These are phyloP conservation scores for Bombus difficillimus DNA, from an alignment of 1,140 invertebrate species.

Conservation along the genomic window DNA sequence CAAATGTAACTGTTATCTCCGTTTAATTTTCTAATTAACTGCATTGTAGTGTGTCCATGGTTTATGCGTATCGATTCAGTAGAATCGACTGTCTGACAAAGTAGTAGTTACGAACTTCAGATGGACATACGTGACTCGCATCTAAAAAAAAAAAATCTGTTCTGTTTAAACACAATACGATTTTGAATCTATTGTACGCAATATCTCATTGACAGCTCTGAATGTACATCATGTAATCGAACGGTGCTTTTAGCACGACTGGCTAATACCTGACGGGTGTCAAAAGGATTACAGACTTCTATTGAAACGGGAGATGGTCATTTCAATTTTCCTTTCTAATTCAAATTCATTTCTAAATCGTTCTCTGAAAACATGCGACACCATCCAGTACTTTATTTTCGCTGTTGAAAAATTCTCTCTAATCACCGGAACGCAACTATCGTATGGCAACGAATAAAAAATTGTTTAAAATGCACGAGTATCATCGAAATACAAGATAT, in stretches of 20 bases:
- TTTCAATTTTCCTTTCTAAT: background rate
- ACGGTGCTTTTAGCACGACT: background rate
- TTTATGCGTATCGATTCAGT: background rate
- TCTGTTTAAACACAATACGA: background rate
- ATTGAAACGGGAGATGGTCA: background rate
- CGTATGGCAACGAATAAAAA: too few species aligned
- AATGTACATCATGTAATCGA: background rate
- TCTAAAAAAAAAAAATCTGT: background rate
- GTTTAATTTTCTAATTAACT: too few species aligned
- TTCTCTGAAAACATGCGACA: background rate
- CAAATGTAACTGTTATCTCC: too few species aligned
- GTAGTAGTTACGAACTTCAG: background rate
- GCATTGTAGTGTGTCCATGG: too few species aligned
- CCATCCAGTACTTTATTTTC: background rate
- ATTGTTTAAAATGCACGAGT: background rate
- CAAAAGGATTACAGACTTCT: background rate
- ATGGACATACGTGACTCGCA: background rate
- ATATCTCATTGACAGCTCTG: background rate
- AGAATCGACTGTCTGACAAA: background rate
- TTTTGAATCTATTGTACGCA: background rate
- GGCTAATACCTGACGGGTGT: background rate
- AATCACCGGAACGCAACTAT: background rate
- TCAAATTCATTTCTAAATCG: background rate
- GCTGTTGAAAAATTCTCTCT: background rate
- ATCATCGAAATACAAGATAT: too few species aligned